phyloP scores from a whole-genome alignment of 1,140 invertebrate genomes.

The Diorhabda carinulata region DNA sequence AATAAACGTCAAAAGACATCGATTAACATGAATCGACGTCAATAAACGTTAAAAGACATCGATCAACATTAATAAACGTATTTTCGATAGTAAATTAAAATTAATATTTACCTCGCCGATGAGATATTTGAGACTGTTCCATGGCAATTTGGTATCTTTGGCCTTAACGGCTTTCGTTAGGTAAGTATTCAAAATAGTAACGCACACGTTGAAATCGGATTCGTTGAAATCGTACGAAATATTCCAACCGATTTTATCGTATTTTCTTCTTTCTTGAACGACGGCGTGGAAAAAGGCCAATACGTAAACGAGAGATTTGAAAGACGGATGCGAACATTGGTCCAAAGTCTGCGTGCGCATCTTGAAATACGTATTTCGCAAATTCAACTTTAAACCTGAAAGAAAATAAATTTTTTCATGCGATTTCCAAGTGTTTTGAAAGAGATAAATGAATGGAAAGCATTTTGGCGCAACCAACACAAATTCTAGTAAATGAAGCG shows the following conservation, averaged over 20 bases:
- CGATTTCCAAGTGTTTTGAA: conserved; percentile 46
- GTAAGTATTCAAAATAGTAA: conserved; percentile 78
- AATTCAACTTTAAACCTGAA: conserved; percentile 70
- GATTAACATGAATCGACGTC: too few species aligned
- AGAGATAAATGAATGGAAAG: too few species aligned
- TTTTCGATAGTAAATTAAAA: background rate
- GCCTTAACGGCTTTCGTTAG: conserved; percentile 63
- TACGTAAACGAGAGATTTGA: conserved; percentile 76
- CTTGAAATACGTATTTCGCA: conserved; percentile 85
- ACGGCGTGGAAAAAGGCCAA: conserved; percentile 89
- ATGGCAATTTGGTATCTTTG: conserved; percentile 68
- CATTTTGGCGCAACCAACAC: too few species aligned
- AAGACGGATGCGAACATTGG: conserved; percentile 67
- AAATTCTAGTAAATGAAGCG: too few species aligned
- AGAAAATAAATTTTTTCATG: conserved; percentile 63
- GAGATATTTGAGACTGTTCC: conserved; percentile 85
- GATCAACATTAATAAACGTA: too few species aligned
- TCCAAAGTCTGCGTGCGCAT: conserved; percentile 67
- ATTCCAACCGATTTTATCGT: conserved; percentile 92
- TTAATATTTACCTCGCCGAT: conserved; percentile 66
- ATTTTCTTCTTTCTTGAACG: conserved; percentile 84
- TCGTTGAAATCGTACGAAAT: conserved; percentile 90
- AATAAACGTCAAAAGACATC: too few species aligned
- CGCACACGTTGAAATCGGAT: conserved; percentile 84
- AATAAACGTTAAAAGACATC: too few species aligned